Evolutionary conservation across 2,797 vertebrate genomes (phyloP).

Genomic region (Spinibarbus caldwelli): DNA sequence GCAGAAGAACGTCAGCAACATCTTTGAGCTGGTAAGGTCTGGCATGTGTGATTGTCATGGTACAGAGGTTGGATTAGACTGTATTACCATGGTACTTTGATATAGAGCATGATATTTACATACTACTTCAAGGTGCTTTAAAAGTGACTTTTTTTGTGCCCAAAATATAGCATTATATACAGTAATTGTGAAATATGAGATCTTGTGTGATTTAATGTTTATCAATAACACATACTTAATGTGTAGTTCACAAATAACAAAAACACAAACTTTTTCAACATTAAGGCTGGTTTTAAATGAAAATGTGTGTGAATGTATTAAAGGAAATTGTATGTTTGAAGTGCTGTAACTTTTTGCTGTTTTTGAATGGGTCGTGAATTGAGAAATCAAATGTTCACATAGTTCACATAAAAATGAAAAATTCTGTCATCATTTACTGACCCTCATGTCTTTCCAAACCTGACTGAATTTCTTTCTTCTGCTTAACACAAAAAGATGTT

Average conservation of each 20-base stretch:
- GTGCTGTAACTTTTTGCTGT: too few species aligned
- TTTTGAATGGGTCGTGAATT: too few species aligned
- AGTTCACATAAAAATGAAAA: too few species aligned
- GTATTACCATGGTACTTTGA: neutral
- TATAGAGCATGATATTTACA: neutral
- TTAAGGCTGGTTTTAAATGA: too few species aligned
- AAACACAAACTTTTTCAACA: neutral
- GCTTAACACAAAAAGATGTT: too few species aligned
- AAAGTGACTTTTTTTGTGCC: neutral
- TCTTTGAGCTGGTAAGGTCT: constrained; percentile 86
- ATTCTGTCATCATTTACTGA: too few species aligned
- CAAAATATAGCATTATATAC: neutral
- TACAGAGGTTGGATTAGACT: neutral
- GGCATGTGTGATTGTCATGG: neutral
- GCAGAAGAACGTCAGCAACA: constrained; percentile 84
- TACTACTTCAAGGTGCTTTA: neutral
- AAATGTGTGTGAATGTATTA: too few species aligned
- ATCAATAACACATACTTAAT: neutral
- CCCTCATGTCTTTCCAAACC: too few species aligned
- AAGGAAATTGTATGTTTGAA: too few species aligned
- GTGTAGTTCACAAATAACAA: neutral
- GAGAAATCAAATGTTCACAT: too few species aligned
- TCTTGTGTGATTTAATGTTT: neutral
- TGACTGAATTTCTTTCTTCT: too few species aligned
- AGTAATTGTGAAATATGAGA: neutral